phyloP scores from a whole-genome alignment of 2,113 vertebrate genomes.

The Syngnathus floridae region DNA sequence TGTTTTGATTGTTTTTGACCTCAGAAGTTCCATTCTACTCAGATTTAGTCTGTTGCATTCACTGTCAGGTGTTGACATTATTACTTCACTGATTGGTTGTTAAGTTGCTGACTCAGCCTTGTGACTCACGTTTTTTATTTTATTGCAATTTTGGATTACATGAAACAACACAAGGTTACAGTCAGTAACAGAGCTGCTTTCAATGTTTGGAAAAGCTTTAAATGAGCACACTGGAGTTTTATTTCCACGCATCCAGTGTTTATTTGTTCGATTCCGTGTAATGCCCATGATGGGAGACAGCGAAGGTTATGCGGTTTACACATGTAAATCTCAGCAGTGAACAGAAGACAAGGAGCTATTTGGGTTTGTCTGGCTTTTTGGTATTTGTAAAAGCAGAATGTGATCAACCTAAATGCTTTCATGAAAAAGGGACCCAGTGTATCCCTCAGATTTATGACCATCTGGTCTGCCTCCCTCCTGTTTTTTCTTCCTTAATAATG shows the following conservation, averaged over 20 bases:
- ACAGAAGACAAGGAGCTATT: conserved; percentile 33
- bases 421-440: conserved; percentile 47
- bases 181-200: conserved; percentile 40
- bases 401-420: conserved; percentile 55
- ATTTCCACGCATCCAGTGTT: conserved; percentile 7
- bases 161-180: conserved; percentile 54
- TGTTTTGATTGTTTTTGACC: not conserved
- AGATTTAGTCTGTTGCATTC: not conserved
- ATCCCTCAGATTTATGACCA: conserved; percentile 54
- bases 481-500: conserved; percentile 52
- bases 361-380: conserved; percentile 32
- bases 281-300: conserved; percentile 19
- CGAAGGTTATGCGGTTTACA: conserved; percentile 21
- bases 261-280: conserved; percentile 23
- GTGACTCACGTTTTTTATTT: not conserved
- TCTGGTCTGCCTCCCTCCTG: conserved; percentile 35
- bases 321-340: conserved; percentile 9
- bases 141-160: conserved; percentile 29
- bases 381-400: conserved; percentile 50
- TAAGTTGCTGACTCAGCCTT: conserved; percentile 28
- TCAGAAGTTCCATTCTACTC: not conserved
- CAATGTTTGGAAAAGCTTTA: conserved; percentile 39
- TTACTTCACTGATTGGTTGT: conserved; percentile 45
- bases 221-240: conserved; percentile 22
- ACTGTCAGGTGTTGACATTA: not conserved